Evolutionary conservation across 2,888 invertebrate genomes (phyloP).

Genomic region (Atrina japonica): DNA sequence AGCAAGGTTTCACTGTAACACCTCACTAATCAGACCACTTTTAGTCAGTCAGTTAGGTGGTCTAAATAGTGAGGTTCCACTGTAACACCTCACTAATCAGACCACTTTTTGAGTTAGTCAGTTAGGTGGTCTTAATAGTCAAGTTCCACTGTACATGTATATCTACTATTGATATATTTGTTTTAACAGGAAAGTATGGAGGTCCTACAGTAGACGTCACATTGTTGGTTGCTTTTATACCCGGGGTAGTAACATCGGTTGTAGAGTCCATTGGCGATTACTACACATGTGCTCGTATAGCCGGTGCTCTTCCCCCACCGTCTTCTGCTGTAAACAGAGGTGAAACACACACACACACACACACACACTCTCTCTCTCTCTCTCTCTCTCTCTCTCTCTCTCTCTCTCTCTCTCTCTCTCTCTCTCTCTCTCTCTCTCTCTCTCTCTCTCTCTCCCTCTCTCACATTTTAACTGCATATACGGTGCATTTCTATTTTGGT

Average conservation of each 20-base stretch:
- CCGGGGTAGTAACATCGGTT: slow-evolving; percentile 71
- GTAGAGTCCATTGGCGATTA: slow-evolving; percentile 88
- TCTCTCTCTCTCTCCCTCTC: too few relatives aligned
- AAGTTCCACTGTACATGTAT: too few relatives aligned
- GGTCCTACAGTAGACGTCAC: slow-evolving; percentile 67
- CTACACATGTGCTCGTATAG: slow-evolving; percentile 88
- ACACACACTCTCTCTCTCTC: slow-evolving; percentile 22
- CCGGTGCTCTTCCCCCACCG: slow-evolving; percentile 90
- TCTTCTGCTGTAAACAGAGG: slow-evolving; percentile 93
- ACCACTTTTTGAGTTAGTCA: too few relatives aligned
- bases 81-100: too few relatives aligned
- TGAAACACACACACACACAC: too few relatives aligned
- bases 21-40: too few relatives aligned
- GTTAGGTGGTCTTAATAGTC: too few relatives aligned
- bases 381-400: slow-evolving; percentile 15
- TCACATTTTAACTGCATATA: too few relatives aligned
- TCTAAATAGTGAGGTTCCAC: too few relatives aligned
- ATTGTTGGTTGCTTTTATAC: slow-evolving; percentile 72
- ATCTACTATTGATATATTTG: not conserved
- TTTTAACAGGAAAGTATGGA: slow-evolving; percentile 81
- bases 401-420: slow-evolving; percentile 28
- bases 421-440: slow-evolving; percentile 32
- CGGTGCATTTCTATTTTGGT: too few relatives aligned
- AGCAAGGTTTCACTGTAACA: too few relatives aligned
- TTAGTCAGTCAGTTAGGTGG: too few relatives aligned